A percentile compares a stretch with the other conserved stretches of the same genome.
Evolutionary conservation across 2,113 vertebrate genomes (phyloP).

Genomic region (Thamnophis sirtalis): DNA sequence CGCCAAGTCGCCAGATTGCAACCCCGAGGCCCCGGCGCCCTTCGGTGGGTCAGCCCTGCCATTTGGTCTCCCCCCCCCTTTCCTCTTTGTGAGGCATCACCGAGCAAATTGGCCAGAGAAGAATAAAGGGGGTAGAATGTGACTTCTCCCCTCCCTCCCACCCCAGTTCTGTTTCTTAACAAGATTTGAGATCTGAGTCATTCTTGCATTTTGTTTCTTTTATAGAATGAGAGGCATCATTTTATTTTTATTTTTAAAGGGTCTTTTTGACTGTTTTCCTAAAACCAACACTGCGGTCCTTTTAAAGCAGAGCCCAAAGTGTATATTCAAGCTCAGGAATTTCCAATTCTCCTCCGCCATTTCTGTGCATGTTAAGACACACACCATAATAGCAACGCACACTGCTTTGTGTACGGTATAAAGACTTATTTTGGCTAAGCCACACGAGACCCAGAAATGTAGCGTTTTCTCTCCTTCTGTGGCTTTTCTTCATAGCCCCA

Average conservation of each 20-base stretch:
- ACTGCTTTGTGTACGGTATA: slow-evolving; percentile 8
- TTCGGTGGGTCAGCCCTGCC: not conserved
- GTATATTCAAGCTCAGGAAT: not conserved
- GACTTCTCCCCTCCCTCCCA: not conserved
- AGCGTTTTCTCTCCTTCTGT: slow-evolving; percentile 26
- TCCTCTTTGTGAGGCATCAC: not conserved
- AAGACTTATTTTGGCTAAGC: not conserved
- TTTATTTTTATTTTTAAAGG: not conserved
- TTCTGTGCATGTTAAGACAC: not conserved
- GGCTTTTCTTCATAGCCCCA: not conserved
- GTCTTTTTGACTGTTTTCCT: not conserved
- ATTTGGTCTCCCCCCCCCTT: not conserved
- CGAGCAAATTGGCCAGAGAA: not conserved
- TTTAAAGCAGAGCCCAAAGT: not conserved
- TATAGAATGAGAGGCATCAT: not conserved
- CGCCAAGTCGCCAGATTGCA: not conserved
- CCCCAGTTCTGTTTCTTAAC: not conserved
- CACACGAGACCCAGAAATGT: not conserved
- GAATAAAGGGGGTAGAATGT: not conserved
- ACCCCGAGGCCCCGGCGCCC: no score
- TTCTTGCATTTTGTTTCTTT: not conserved
- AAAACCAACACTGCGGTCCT: not conserved
- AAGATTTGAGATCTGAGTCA: not conserved
- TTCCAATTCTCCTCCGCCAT: not conserved
- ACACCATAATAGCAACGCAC: not conserved